Evolutionary conservation across 2,113 vertebrate genomes (phyloP).

Genomic region (Scatophagus argus): DNA sequence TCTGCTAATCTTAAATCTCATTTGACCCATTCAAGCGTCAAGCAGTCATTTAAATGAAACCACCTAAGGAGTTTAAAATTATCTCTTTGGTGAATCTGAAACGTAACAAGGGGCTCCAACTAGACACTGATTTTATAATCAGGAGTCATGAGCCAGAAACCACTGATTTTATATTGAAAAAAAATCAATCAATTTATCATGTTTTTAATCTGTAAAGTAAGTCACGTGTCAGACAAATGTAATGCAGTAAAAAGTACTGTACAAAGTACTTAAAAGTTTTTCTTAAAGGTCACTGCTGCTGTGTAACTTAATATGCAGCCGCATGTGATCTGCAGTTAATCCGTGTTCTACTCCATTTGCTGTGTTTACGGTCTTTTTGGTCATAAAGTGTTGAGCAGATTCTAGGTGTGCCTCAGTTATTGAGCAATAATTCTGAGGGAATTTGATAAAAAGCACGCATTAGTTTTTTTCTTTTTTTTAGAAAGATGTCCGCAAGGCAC

Average conservation of each 20-base stretch:
- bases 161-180: neutral
- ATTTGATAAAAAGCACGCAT: conserved; percentile 4
- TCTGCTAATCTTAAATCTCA: neutral
- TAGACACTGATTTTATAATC: neutral
- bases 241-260: neutral
- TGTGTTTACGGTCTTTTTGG: neutral
- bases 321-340: neutral
- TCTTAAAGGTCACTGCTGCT: too few species aligned
- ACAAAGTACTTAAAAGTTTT: too few species aligned
- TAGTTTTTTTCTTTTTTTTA: neutral
- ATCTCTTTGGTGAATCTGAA: neutral
- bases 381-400: neutral
- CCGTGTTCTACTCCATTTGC: neutral
- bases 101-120: neutral
- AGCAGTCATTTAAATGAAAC: neutral
- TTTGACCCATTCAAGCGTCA: too few species aligned
- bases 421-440: neutral
- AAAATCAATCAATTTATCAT: too few species aligned
- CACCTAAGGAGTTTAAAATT: neutral
- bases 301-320: neutral
- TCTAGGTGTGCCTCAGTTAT: neutral
- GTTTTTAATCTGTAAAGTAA: neutral
- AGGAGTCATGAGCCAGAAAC: neutral
- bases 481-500: conserved; percentile 13
- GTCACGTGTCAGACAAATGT: neutral